These are phyloP conservation scores for Idaea aversata DNA, from an alignment of 2,888 invertebrate species.

Conservation along the genomic window DNA sequence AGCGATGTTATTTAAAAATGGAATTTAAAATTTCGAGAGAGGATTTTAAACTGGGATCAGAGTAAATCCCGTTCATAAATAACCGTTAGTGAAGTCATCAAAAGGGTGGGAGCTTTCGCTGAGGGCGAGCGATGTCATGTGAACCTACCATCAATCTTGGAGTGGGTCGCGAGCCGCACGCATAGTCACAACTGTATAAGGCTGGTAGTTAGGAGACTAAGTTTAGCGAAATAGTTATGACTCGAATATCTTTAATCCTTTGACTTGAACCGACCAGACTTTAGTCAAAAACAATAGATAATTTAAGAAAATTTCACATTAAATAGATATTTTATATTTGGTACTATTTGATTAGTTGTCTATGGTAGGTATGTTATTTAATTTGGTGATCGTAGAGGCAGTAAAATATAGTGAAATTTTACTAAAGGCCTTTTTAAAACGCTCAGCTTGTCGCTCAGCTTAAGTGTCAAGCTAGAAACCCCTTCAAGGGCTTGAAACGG, in stretches of 20 bases:
- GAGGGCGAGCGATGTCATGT: constrained; percentile 72
- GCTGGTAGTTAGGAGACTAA: constrained; percentile 3
- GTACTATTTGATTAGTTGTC: no score
- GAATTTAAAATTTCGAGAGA: constrained; percentile 55
- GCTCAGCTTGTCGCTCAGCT: not conserved
- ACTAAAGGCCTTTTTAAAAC: not conserved
- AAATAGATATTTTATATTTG: not conserved
- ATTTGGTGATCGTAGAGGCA: not conserved
- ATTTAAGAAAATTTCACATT: not conserved
- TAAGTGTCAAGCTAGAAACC: constrained; percentile 8
- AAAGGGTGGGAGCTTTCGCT: constrained; percentile 68
- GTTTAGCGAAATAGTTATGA: not conserved
- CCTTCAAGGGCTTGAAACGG: constrained; percentile 60
- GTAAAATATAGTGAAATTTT: not conserved
- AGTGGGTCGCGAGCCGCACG: constrained; percentile 56
- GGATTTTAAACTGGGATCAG: constrained; percentile 58
- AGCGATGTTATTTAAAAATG: constrained; percentile 45
- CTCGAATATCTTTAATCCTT: not conserved
- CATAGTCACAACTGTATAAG: constrained; percentile 40
- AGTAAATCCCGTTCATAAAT: constrained; percentile 70
- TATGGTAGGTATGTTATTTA: no score
- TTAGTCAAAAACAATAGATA: not conserved
- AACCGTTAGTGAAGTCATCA: constrained; percentile 78
- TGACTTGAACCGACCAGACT: not conserved
- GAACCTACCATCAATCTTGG: constrained; percentile 76